Conservation (phyloP, 2,113 vertebrate genomes). For the Sinocyclocheilus rhinocerous region DNA sequence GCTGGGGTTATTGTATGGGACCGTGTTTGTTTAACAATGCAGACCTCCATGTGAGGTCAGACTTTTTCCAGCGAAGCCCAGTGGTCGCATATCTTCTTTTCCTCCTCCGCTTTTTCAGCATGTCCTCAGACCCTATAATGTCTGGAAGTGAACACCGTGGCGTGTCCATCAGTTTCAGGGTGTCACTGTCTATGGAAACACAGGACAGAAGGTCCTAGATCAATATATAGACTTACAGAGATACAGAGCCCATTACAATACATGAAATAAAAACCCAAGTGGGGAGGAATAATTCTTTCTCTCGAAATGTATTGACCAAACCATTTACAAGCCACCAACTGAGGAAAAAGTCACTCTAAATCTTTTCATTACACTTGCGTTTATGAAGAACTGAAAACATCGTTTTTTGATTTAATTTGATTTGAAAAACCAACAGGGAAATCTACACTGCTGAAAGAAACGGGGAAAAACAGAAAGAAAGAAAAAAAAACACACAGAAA, state of each 20-base stretch:
- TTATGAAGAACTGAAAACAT: neutral
- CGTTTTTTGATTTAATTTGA: neutral
- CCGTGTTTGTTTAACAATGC: constrained; percentile 4
- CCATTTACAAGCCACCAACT: neutral
- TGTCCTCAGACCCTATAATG: constrained; percentile 76
- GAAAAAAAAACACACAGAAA: neutral
- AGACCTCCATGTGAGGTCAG: constrained; percentile 82
- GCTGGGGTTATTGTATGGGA: neutral
- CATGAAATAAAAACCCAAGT: constrained; percentile 8
- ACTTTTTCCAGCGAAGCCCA: constrained; percentile 79
- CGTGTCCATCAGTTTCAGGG: constrained; percentile 78
- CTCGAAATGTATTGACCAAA: neutral
- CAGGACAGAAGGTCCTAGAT: constrained; percentile 31
- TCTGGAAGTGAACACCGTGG: constrained; percentile 90
- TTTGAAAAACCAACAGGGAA: neutral
- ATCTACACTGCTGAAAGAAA: neutral
- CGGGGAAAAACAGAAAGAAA: neutral
- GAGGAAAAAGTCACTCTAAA: neutral
- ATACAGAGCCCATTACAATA: constrained; percentile 35
- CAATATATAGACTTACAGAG: constrained; percentile 17
- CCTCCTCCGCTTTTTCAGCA: constrained; percentile 72
- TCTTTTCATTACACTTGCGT: neutral
- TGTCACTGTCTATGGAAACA: constrained; percentile 72
- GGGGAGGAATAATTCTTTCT: neutral
- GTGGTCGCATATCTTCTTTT: constrained; percentile 80